phyloP scores from a whole-genome alignment of 2,888 invertebrate genomes.

The Diadegma fenestrale region DNA sequence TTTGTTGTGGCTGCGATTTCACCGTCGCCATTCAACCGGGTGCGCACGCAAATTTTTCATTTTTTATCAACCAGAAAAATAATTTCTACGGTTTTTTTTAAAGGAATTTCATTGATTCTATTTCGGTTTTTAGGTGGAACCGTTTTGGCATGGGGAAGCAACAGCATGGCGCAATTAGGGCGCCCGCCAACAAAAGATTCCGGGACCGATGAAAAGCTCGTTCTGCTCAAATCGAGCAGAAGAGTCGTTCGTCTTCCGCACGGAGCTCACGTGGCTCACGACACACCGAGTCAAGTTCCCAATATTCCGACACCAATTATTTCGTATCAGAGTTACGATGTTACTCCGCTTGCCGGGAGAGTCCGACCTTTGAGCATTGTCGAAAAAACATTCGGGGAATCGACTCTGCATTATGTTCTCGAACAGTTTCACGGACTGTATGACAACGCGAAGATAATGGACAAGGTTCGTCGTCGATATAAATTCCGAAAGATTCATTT shows the following conservation, averaged over 20 bases:
- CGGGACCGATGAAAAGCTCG: slow-evolving; percentile 86
- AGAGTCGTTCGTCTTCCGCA: slow-evolving; percentile 90
- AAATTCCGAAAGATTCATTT: not conserved
- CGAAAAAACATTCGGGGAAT: slow-evolving; percentile 80
- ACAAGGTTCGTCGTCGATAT: slow-evolving; percentile 77
- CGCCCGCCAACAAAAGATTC: slow-evolving; percentile 87
- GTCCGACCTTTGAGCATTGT: slow-evolving; percentile 79
- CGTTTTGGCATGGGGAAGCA: slow-evolving; percentile 92
- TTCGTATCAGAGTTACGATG: slow-evolving; percentile 82
- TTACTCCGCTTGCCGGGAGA: slow-evolving; percentile 79
- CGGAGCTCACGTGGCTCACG: slow-evolving; percentile 80
- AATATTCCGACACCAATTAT: slow-evolving; percentile 83
- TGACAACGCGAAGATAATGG: slow-evolving; percentile 80
- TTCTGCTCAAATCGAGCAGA: slow-evolving; percentile 90
- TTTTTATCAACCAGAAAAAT: not conserved
- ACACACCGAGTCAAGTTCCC: slow-evolving; percentile 84
- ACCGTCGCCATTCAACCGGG: slow-evolving; percentile 88
- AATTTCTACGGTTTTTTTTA: not conserved
- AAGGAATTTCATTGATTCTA: not conserved
- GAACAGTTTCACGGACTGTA: slow-evolving; percentile 84
- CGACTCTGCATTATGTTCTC: slow-evolving; percentile 84
- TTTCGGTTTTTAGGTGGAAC: slow-evolving; percentile 85
- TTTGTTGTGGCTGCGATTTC: slow-evolving; percentile 92
- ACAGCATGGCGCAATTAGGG: slow-evolving; percentile 88
- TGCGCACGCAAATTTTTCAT: slow-evolving; percentile 54